Conservation (phyloP, 2,113 vertebrate genomes). For the Pachycephala philippinensis region DNA sequence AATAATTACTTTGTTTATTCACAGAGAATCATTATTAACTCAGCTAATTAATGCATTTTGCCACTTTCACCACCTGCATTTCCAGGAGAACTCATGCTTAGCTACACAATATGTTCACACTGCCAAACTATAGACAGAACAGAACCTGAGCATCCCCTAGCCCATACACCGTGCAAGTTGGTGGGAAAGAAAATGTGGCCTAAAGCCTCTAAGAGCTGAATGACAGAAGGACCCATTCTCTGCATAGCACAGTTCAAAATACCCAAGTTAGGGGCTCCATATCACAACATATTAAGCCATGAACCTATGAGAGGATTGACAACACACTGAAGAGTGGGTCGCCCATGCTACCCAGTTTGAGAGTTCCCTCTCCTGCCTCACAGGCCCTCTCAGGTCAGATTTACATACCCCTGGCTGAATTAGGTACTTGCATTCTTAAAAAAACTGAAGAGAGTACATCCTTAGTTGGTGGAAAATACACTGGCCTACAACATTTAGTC, state of each 20-base stretch:
- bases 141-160: not conserved
- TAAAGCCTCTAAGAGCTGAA: not conserved
- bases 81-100: not conserved
- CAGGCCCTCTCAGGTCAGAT: not conserved
- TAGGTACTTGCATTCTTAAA: not conserved
- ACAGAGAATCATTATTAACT: not conserved
- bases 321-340: not conserved
- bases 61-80: not conserved
- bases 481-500: not conserved
- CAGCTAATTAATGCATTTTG: not conserved
- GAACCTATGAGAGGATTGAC: not conserved
- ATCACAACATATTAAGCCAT: not conserved
- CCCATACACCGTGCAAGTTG: not conserved
- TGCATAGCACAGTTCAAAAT: not conserved
- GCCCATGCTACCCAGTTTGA: not conserved
- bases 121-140: not conserved
- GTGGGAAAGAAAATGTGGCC: not conserved
- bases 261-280: not conserved
- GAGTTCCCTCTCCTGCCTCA: not conserved
- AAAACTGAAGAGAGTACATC: not conserved
- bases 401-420: not conserved
- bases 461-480: not conserved
- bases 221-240: not conserved
- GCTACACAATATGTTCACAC: not conserved
- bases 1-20: conserved; percentile 25